A percentile compares a stretch with the other conserved stretches of the same genome.
phyloP scores from a whole-genome alignment of 1,140 invertebrate species.

The Micrasema minimum region DNA sequence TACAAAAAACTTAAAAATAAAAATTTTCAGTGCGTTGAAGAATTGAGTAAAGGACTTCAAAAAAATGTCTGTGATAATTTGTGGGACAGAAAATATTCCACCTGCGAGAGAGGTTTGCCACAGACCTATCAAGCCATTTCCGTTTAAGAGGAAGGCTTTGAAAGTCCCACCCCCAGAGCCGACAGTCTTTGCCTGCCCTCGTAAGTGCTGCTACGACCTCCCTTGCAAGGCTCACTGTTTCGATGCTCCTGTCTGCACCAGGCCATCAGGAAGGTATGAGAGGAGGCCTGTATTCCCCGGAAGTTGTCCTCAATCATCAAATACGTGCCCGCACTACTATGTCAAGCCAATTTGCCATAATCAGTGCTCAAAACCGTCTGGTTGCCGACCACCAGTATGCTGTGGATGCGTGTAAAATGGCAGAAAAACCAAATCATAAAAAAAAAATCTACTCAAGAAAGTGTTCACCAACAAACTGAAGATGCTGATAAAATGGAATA shows the following conservation, averaged over 20 bases:
- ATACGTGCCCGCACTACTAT: conserved; percentile 38
- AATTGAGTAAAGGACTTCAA: too few relatives aligned
- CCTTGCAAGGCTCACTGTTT: conserved; percentile 64
- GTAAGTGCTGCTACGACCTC: conserved; percentile 60
- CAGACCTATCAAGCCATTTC: conserved; percentile 14
- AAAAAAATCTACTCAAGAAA: too few relatives aligned
- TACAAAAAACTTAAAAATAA: conserved; percentile 11
- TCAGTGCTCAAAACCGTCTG: background rate
- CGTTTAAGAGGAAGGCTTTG: background rate
- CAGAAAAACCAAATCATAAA: too few relatives aligned
- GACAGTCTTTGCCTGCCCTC: background rate
- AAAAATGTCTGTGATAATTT: conserved; percentile 29
- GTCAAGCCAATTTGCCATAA: too few relatives aligned
- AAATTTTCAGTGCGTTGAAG: too few relatives aligned
- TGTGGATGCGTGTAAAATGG: background rate
- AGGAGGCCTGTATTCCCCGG: conserved; percentile 61
- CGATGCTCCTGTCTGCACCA: conserved; percentile 60
- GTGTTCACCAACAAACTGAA: too few relatives aligned
- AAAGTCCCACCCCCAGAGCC: background rate
- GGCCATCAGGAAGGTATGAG: conserved; percentile 61
- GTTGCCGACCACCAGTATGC: conserved; percentile 2
- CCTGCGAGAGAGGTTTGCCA: conserved; percentile 2
- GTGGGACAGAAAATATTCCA: conserved; percentile 17
- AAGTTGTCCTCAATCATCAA: background rate
- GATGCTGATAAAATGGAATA: too few relatives aligned